Evolutionary conservation across 2,888 invertebrate species (phyloP), one percentile per base, ranked within the genome.

Genomic region (Scrobipalpa atriplicella): DNA sequence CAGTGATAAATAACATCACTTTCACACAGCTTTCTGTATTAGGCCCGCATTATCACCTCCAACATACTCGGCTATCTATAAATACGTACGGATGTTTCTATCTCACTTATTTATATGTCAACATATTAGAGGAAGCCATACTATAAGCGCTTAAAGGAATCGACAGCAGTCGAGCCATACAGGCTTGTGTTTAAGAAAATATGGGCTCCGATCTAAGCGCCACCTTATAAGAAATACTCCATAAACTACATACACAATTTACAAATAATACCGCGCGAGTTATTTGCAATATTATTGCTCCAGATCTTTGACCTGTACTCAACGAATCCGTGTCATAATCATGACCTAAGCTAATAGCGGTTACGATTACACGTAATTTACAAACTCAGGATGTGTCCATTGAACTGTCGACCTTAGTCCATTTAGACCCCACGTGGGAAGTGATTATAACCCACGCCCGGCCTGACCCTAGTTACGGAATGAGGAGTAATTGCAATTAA

Each of bases 401-500:
- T 51, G 51, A 29, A 41, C 36, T 51, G 51, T 61, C 39, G 19
- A 61, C 61, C 61, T 61, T 61, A 61, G 61, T 18, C 41, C 61
- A 58, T 29, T 38, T 58, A 58, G 38, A 38, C 16, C 47, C 18
- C 41, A 61, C 61, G 61, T 61, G 41, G 61, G 61, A 61, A 41
- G 61, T 41, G 39, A 61, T 61, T 61, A 61, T 39, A 38, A 39
- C 61, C 61, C 61, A 61, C 61, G 18, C 61, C 1, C 16, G 16
- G 9, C 16, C 13, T 38, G 38, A 58, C 58, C 58, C 58, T 16
- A 38, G 58, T 58, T 58, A 58, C 10, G 36, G 16, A 36, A 61
- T 47, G 62, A 38, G 9, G n/a, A 16, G 62, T 62, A 47, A 62
- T 51, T 64, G 52, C 11, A 52, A 47, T 64, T 64, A 64, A 64